Conservation (phyloP, 2,113 vertebrate species). For the Scomber japonicus region DNA sequence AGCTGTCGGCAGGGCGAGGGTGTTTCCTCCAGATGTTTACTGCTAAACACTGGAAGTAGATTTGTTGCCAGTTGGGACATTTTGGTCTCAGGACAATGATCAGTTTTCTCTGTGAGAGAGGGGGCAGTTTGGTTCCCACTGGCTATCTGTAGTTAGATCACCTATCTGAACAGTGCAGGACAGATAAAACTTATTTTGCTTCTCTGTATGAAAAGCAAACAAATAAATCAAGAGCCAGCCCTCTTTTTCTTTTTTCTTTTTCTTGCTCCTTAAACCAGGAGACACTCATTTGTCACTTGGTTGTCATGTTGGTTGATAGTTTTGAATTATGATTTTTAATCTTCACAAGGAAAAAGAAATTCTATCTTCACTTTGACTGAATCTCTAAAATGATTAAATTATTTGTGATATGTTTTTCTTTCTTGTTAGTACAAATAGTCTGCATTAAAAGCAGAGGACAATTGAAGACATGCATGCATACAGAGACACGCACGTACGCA, state of each 20-base stretch:
- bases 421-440: neutral
- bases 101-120: slow-evolving; percentile 56
- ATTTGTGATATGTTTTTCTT: too few species aligned
- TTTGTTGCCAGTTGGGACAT: slow-evolving; percentile 44
- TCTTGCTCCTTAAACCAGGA: slow-evolving; percentile 9
- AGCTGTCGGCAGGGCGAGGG: slow-evolving; percentile 4
- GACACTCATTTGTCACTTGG: slow-evolving; percentile 8
- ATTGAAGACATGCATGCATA: neutral
- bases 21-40: slow-evolving; percentile 75
- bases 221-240: slow-evolving; percentile 34
- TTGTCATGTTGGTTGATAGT: neutral
- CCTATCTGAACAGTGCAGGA: slow-evolving; percentile 42
- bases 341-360: neutral
- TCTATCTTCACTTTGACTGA: neutral
- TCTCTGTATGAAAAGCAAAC: slow-evolving; percentile 54
- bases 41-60: slow-evolving; percentile 31
- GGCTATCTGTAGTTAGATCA: slow-evolving; percentile 64
- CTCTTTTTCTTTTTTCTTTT: slow-evolving; percentile 8
- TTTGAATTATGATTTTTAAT: neutral
- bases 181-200: slow-evolving; percentile 35
- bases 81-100: slow-evolving; percentile 53
- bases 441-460: neutral
- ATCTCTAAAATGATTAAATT: too few species aligned
- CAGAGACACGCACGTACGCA: too few species aligned
- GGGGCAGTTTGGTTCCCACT: slow-evolving; percentile 65